Conservation (phyloP, 2,113 vertebrate genomes). For the Peromyscus maniculatus region DNA sequence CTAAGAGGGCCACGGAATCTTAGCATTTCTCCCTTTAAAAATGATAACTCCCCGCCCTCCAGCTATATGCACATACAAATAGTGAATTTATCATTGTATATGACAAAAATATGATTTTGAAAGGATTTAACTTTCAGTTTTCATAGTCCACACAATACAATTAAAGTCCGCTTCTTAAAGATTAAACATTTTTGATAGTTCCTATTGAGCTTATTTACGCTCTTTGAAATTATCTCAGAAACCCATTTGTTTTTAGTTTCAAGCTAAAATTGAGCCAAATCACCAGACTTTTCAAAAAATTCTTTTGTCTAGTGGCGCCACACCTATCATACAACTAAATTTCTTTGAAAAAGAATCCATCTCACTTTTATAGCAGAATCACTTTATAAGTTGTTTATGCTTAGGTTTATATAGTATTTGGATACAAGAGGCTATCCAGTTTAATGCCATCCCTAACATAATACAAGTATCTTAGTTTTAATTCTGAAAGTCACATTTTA, state of each 20-base stretch:
- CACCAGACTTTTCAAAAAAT: slow-evolving; percentile 88
- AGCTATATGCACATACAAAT: slow-evolving; percentile 67
- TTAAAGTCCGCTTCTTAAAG: slow-evolving; percentile 85
- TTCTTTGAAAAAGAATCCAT: slow-evolving; percentile 81
- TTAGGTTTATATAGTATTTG: slow-evolving; percentile 57
- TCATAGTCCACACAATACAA: slow-evolving; percentile 82
- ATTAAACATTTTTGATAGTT: slow-evolving; percentile 88
- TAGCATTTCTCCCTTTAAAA: slow-evolving; percentile 81
- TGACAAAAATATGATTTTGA: slow-evolving; percentile 79
- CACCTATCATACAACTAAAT: slow-evolving; percentile 87
- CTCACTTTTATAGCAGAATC: slow-evolving; percentile 79
- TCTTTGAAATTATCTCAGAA: slow-evolving; percentile 83
- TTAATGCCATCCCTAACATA: slow-evolving; percentile 70
- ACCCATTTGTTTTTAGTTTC: slow-evolving; percentile 83
- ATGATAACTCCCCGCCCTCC: slow-evolving; percentile 67
- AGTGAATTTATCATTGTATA: slow-evolving; percentile 76
- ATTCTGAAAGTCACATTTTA: slow-evolving; percentile 77
- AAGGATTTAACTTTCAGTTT: slow-evolving; percentile 78
- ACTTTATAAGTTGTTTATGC: slow-evolving; percentile 65
- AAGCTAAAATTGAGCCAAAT: slow-evolving; percentile 81
- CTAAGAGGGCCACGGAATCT: slow-evolving; percentile 82
- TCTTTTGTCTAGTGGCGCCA: slow-evolving; percentile 90
- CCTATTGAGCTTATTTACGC: slow-evolving; percentile 80
- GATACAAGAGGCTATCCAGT: slow-evolving; percentile 72
- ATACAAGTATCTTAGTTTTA: slow-evolving; percentile 73